phyloP scores from a whole-genome alignment of 2,888 invertebrate genomes.

The Oithona nana region DNA sequence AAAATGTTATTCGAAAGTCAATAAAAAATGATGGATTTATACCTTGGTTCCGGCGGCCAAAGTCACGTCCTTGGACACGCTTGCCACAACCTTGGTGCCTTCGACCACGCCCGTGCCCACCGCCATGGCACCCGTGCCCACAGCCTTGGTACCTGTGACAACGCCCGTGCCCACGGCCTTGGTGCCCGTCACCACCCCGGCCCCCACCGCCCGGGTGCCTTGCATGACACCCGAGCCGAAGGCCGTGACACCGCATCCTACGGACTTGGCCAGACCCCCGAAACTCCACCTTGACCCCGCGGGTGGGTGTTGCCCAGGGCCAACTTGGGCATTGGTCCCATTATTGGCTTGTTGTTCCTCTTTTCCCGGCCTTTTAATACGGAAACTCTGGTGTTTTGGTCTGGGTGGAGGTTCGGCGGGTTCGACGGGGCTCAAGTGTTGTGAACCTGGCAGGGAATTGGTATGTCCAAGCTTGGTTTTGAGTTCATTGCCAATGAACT shows the following conservation, averaged over 20 bases:
- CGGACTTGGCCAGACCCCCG: background rate
- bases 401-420: background rate
- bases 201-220: background rate
- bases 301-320: background rate
- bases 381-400: background rate
- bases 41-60: background rate
- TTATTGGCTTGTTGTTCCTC: background rate
- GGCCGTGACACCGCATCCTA: slow-evolving; percentile 5
- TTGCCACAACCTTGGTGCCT: background rate
- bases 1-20: no score
- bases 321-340: background rate
- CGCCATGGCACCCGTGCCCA: slow-evolving; percentile 2
- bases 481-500: no score
- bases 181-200: background rate
- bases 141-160: background rate
- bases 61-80: slow-evolving; percentile 4
- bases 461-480: background rate
- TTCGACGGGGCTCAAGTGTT: background rate
- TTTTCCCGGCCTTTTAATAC: background rate
- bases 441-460: background rate
- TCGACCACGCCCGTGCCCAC: slow-evolving; percentile 2
- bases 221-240: background rate
- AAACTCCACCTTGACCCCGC: background rate
- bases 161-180: slow-evolving; percentile 6
- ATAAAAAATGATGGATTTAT: no score